These are phyloP conservation scores for Thymelicus acteon DNA, from an alignment of 2,888 invertebrate species.

Conservation along the genomic window DNA sequence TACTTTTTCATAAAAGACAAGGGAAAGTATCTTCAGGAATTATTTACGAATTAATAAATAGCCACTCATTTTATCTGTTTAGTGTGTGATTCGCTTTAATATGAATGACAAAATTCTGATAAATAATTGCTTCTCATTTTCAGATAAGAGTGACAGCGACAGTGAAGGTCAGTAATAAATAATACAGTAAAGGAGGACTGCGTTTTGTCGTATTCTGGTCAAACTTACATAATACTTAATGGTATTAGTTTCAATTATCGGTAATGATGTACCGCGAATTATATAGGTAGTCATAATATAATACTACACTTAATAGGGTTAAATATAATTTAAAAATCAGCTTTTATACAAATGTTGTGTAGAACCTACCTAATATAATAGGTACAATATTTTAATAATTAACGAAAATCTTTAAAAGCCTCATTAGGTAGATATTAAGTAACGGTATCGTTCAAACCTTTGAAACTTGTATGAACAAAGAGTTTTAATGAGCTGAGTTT, in stretches of 20 bases:
- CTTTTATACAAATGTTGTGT: neutral
- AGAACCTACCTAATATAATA: no score
- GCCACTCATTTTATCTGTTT: neutral
- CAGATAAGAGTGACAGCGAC: constrained; percentile 97
- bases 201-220: constrained; percentile 82
- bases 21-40: no score
- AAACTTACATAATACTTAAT: constrained; percentile 78
- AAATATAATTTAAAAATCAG: constrained; percentile 16
- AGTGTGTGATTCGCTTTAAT: constrained; percentile 20
- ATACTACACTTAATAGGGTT: constrained; percentile 20
- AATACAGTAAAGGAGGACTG: constrained; percentile 55
- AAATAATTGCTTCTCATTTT: constrained; percentile 48
- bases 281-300: constrained; percentile 48
- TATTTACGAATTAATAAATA: no score
- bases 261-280: constrained; percentile 53
- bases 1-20: no score
- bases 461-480: neutral
- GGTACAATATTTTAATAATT: no score
- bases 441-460: no score
- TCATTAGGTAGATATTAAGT: no score
- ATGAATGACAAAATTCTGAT: constrained; percentile 38
- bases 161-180: constrained; percentile 93
- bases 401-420: no score
- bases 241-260: constrained; percentile 74
- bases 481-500: neutral